phyloP scores from a whole-genome alignment of 2,888 invertebrate genomes.

The Allolobophora icterica region DNA sequence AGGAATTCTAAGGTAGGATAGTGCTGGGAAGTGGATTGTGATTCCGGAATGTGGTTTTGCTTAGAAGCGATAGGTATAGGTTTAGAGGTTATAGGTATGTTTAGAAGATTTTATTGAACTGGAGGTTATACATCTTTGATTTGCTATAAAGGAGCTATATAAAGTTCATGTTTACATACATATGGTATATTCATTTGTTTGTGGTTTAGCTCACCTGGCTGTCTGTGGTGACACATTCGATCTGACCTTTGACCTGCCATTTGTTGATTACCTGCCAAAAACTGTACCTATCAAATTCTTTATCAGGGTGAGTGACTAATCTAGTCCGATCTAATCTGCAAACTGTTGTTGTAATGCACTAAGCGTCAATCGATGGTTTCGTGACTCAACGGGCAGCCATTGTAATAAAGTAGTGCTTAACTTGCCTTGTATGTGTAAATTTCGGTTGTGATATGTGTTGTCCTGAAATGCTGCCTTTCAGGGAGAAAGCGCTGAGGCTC shows the following conservation, averaged over 20 bases:
- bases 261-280: constrained; percentile 89
- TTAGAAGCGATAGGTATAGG: no score
- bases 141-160: not conserved
- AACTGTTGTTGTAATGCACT: not conserved
- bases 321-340: not conserved
- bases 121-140: not conserved
- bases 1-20: no score
- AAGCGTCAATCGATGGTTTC: not conserved
- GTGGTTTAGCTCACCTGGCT: constrained; percentile 76
- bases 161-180: not conserved
- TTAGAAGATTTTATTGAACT: no score
- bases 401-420: not conserved
- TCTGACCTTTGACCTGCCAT: constrained; percentile 90
- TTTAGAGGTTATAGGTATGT: no score
- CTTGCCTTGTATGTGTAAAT: not conserved
- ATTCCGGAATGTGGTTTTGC: no score
- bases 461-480: constrained; percentile 53
- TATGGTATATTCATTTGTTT: not conserved
- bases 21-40: no score
- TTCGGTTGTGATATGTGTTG: constrained; percentile 7
- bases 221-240: constrained; percentile 93
- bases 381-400: no score
- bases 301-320: constrained; percentile 74
- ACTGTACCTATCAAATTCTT: constrained; percentile 88
- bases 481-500: constrained; percentile 90